A percentile compares a stretch with the other conserved stretches of the same genome.
phyloP scores from a whole-genome alignment of 1,140 invertebrate species.

The Zaprionus lachaisei region DNA sequence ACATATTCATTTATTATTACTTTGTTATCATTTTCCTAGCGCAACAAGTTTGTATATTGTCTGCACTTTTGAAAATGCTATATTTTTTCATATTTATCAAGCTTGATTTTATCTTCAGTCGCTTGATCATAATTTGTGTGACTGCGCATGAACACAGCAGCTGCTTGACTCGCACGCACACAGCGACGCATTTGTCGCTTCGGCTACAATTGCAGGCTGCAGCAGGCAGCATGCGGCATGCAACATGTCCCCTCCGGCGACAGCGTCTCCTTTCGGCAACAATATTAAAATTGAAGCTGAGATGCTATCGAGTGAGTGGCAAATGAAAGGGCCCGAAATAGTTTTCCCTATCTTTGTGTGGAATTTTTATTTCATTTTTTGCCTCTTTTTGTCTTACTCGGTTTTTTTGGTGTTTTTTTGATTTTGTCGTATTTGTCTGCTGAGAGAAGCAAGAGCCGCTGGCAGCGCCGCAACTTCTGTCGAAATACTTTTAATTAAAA shows the following conservation, averaged over 20 bases:
- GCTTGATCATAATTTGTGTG: not conserved
- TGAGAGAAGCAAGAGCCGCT: slow-evolving; percentile 65
- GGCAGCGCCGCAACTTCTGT: slow-evolving; percentile 66
- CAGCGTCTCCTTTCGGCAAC: slow-evolving; percentile 62
- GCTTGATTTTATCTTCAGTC: not conserved
- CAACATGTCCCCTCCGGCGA: slow-evolving; percentile 5
- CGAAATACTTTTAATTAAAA: slow-evolving; percentile 82
- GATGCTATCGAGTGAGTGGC: slow-evolving; percentile 58
- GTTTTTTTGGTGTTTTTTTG: slow-evolving; percentile 71
- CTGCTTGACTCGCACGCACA: not conserved
- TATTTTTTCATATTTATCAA: too few relatives aligned
- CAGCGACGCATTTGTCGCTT: slow-evolving; percentile 61
- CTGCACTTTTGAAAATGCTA: too few relatives aligned
- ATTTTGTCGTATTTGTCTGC: slow-evolving; percentile 80
- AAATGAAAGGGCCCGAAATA: slow-evolving; percentile 68
- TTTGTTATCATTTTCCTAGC: too few relatives aligned
- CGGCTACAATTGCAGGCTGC: slow-evolving; percentile 65
- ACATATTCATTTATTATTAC: too few relatives aligned
- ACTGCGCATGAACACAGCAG: slow-evolving; percentile 5
- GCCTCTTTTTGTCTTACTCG: slow-evolving; percentile 25
- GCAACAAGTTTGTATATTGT: too few relatives aligned
- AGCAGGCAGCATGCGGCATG: slow-evolving; percentile 37
- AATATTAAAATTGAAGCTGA: slow-evolving; percentile 77
- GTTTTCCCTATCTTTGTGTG: slow-evolving; percentile 41
- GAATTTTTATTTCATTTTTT: slow-evolving; percentile 37